Conservation (phyloP, 2,113 vertebrate species). For the Petromus typicus region DNA sequence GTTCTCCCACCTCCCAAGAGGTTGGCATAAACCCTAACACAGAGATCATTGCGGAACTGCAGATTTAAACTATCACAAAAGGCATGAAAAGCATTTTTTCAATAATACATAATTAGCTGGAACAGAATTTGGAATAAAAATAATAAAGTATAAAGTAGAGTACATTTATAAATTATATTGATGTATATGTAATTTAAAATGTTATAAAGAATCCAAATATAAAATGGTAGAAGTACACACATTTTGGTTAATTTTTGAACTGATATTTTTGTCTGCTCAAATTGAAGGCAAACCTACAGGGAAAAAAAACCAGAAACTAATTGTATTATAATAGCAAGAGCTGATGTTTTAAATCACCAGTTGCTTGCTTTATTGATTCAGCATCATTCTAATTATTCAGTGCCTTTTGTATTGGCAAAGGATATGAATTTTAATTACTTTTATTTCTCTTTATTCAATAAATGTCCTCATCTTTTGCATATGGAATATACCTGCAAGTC, state of each 20-base stretch:
- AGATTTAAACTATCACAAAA: not conserved
- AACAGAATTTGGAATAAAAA: not conserved
- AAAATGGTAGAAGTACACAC: not conserved
- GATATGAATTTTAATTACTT: conserved; percentile 48
- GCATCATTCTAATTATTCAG: conserved; percentile 1
- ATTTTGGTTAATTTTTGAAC: not conserved
- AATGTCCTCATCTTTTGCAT: not conserved
- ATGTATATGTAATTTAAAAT: not conserved
- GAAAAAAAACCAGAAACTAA: not conserved
- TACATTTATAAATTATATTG: not conserved
- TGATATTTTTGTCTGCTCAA: not conserved
- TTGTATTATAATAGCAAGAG: not conserved
- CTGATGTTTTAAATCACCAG: conserved; percentile 43
- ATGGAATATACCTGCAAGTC: not conserved
- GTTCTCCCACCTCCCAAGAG: not conserved
- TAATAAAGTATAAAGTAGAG: not conserved
- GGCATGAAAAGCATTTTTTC: not conserved
- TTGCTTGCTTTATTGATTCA: conserved; percentile 42
- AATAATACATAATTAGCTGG: not conserved
- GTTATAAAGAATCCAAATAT: not conserved
- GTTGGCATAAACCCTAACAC: not conserved
- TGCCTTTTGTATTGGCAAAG: not conserved
- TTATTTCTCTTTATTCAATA: not conserved
- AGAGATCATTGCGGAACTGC: not conserved
- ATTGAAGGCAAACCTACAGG: not conserved